Evolutionary conservation across 2,888 invertebrate genomes (phyloP).

Genomic region (Hoplodrina ambigua): DNA sequence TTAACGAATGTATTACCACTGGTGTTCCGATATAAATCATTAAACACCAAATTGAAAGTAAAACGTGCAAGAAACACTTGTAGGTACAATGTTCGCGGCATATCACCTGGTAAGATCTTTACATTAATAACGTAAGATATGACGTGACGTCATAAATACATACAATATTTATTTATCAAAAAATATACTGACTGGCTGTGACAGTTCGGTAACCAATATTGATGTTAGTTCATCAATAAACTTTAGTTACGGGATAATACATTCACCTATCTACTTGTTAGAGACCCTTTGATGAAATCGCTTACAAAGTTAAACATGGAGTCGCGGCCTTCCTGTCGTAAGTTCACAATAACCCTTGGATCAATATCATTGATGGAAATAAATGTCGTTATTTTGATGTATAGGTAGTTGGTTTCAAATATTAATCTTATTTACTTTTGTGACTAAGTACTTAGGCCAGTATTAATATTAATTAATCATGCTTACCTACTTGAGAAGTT

Average conservation of each 20-base stretch:
- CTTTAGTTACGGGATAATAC: constrained; percentile 22
- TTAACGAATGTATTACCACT: constrained; percentile 65
- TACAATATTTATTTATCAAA: constrained; percentile 14
- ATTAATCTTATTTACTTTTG: constrained; percentile 2
- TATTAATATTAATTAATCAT: constrained; percentile 21
- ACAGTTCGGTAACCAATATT: background rate
- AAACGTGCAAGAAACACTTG: constrained; percentile 58
- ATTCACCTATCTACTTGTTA: constrained; percentile 29
- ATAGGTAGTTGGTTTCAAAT: constrained; percentile 10
- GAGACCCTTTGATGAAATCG: constrained; percentile 33
- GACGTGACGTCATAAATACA: constrained; percentile 37
- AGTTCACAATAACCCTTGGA: constrained; percentile 7
- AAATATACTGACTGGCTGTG: background rate
- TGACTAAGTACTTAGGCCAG: background rate
- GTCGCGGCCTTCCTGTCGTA: constrained; percentile 6
- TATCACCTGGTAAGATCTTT: constrained; percentile 49
- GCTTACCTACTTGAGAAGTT: constrained; percentile 1
- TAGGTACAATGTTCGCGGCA: constrained; percentile 31
- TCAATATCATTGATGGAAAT: constrained; percentile 15
- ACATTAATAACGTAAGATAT: constrained; percentile 41
- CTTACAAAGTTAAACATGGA: constrained; percentile 32
- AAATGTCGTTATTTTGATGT: background rate
- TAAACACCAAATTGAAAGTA: constrained; percentile 63
- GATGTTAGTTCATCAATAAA: constrained; percentile 20
- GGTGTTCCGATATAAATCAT: constrained; percentile 64